Evolutionary conservation across 2,797 vertebrate genomes (phyloP), one percentile per base, ranked within the genome.

Genomic region (Propithecus deckenii): DNA sequence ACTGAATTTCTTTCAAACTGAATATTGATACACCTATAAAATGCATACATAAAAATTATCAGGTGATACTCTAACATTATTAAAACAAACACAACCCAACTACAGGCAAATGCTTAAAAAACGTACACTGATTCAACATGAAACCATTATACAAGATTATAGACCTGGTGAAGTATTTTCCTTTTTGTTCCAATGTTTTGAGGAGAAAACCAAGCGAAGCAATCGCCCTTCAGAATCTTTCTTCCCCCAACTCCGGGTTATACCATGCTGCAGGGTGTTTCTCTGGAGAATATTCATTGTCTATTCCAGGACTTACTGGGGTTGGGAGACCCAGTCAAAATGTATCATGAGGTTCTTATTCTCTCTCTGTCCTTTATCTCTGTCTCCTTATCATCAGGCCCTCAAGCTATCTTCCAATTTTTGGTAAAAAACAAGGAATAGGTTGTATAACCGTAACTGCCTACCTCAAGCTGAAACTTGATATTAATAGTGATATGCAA

Each of bases 1-100:
- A 98, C 83, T 99, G 99, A 98, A 99, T 99, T 97, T 99, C 99
- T 98, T 99, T 99, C 98, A 99, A 99, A 96, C 99, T 99, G 99
- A 99, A 99, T 99, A 99, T 99, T 76, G 99, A 99, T 93, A 99
- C 98, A 98, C 98, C 99, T 99, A 57, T 57, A 98, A 69, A 99
- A 98, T 4, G 83, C 48, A 65, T 50, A 98, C 91, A 97, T 96
- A 87, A 80, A 98, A 79, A 98, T 95, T 12, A 95, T 91, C 72
- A 95, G 80, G 46, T 95, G 38, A 97, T 87, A 7, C 43, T 78
- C 35, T 78, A 90, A 90, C 11, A 95, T 89, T 67, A 92, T 5
- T 90, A 48, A 95, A 50, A 43, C 20, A 95, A 93, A 87, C 15
- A 15, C 10, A 93, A 85, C 2, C 52, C 18, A 61, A 50, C 48